phyloP scores from a whole-genome alignment of 2,113 vertebrate genomes.

The Symphodus melops region DNA sequence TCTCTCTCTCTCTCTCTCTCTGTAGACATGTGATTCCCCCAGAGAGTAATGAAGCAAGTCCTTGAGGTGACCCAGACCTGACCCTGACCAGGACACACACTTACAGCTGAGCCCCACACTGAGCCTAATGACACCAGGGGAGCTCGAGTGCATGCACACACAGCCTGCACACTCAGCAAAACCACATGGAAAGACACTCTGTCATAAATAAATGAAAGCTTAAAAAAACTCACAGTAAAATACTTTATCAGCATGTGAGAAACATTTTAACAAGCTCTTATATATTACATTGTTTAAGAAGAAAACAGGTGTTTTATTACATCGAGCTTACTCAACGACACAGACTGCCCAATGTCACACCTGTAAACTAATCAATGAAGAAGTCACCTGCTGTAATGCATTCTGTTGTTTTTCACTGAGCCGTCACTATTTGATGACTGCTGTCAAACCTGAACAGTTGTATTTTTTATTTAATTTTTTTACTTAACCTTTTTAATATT shows the following conservation, averaged over 20 bases:
- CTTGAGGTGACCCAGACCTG: constrained; percentile 47
- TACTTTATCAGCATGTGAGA: not conserved
- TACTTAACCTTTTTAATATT: too few relatives aligned
- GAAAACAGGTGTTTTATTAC: not conserved
- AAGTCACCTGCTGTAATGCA: too few relatives aligned
- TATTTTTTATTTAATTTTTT: too few relatives aligned
- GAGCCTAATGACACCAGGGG: not conserved
- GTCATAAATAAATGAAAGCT: not conserved
- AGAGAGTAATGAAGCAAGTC: constrained; percentile 34
- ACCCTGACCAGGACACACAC: constrained; percentile 24
- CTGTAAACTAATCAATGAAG: too few relatives aligned
- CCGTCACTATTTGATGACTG: too few relatives aligned
- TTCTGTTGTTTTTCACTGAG: too few relatives aligned
- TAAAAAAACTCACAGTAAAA: not conserved
- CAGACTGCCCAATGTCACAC: not conserved
- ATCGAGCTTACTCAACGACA: not conserved
- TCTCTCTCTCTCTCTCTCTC: not conserved
- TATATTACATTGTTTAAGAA: not conserved
- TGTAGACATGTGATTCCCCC: constrained; percentile 31
- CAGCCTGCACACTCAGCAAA: not conserved
- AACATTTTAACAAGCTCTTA: not conserved
- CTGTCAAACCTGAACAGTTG: too few relatives aligned
- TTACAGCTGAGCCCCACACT: constrained; percentile 48
- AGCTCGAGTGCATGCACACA: not conserved
- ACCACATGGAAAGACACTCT: not conserved